Base-by-base conservation (phyloP, 2,888 invertebrate genomes). In the Homarus gammarus region DNA sequence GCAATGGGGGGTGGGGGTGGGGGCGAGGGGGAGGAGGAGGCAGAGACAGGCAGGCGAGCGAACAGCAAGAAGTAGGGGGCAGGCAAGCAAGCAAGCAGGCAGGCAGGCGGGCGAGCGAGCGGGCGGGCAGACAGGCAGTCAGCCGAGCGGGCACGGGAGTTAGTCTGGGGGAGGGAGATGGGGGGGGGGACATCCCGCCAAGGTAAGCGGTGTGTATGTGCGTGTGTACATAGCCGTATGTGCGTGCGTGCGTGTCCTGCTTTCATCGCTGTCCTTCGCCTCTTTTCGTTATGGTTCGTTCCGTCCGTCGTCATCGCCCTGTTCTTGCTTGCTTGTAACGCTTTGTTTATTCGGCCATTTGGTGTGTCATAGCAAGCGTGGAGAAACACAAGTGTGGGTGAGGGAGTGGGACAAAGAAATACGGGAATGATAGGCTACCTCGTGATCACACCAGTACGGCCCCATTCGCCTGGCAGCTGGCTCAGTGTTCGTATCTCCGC, bases 381-480 rank as follows among this genome's bases (percentile, higher is more conserved):
- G 15, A 18, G 78, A 38, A 44, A 49, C 44, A 82, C 22, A 18
- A 22, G 27, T 31, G 75, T 22, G 27, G n/a, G 27, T 6, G 38
- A 27, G 36, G 38, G 33, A 31, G n/a, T n/a, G 36, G 61, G 27
- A 82, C 70, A 82, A 82, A 82, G 70, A 70, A 68, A 33, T 49
- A 38, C n/a, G 68, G 81, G 38, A 68, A 82, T 22, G 75, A 75
- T 75, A 44, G 44, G 49, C 36, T 44, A 44, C 18, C 75, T 75
- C 44, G 40, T 82, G 82, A 82, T 64, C 82, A 70, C 70, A 82
- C 82, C 44, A 82, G 40, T 70, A 70, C 82, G 38, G 70, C 82
- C 68, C 82, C 82, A n/a, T 49, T 68, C 82, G 70, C 49, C 49
- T 70, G 64, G 64, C 82, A 82, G 82, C 82, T 82, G 78, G 56